These are phyloP conservation scores for Micronisus gabar DNA, from an alignment of 2,113 vertebrate genomes.

Conservation along the genomic window DNA sequence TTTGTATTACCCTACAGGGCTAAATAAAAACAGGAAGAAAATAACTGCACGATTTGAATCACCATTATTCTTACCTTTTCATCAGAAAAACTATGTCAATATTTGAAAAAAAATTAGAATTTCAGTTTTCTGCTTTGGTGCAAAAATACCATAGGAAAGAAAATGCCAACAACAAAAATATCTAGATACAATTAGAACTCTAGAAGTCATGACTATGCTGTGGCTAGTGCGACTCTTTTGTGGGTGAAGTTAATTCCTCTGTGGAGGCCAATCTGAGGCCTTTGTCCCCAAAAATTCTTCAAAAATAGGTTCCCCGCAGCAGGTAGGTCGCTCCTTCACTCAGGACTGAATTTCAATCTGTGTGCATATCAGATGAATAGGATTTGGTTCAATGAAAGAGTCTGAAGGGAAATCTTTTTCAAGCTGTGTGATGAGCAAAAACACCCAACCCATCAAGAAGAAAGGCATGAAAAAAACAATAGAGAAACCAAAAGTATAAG, in stretches of 20 bases:
- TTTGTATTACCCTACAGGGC: not conserved
- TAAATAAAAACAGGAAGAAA: not conserved
- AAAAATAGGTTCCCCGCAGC: not conserved
- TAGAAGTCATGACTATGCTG: not conserved
- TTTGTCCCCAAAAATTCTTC: not conserved
- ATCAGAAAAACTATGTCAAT: not conserved
- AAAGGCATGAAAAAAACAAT: slow-evolving; percentile 38
- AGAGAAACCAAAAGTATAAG: slow-evolving; percentile 19
- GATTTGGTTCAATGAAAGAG: slow-evolving; percentile 23
- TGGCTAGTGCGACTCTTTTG: not conserved
- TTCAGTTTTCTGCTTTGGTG: not conserved
- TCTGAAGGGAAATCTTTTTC: slow-evolving; percentile 9
- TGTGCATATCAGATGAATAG: slow-evolving; percentile 12
- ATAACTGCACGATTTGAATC: not conserved
- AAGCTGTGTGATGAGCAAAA: slow-evolving; percentile 32
- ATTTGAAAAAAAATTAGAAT: not conserved
- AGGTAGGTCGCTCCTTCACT: not conserved
- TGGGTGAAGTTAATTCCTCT: not conserved
- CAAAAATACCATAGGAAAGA: not conserved
- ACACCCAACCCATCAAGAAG: slow-evolving; percentile 17
- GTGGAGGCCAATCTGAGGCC: not conserved
- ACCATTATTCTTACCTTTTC: not conserved
- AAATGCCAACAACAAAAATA: not conserved
- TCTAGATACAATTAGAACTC: not conserved
- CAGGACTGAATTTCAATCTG: not conserved